Conservation (phyloP, 2,797 vertebrate species). For the Pyrocephalus nanus region DNA sequence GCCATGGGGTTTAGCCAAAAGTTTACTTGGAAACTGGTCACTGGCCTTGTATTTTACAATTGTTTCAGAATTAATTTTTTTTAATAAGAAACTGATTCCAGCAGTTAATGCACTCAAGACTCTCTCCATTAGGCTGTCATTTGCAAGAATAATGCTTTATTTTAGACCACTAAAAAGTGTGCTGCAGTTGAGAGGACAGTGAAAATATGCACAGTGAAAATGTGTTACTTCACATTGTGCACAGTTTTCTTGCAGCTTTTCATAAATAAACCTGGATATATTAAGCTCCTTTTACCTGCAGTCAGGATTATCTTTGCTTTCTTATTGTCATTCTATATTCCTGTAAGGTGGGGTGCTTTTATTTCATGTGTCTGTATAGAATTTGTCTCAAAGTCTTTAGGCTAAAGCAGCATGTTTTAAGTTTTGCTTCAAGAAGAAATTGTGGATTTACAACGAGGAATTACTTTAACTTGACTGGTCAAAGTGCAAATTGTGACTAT, state of each 20-base stretch:
- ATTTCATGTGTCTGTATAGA: neutral
- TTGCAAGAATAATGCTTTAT: neutral
- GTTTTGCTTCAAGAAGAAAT: neutral
- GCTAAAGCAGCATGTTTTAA: neutral
- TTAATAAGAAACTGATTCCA: neutral
- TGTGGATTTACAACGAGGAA: neutral
- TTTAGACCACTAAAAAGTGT: neutral
- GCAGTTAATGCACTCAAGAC: neutral
- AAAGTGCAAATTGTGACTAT: neutral
- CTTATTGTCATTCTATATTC: neutral
- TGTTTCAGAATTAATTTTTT: neutral
- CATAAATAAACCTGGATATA: neutral
- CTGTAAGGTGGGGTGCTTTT: neutral
- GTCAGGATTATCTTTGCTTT: neutral
- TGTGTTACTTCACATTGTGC: neutral
- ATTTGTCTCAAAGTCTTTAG: neutral
- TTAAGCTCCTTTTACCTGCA: neutral
- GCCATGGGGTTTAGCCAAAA: neutral
- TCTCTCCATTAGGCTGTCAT: too few relatives aligned
- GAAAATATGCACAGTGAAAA: neutral
- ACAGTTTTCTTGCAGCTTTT: neutral
- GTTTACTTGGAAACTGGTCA: neutral
- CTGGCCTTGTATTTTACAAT: neutral
- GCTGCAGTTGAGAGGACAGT: neutral
- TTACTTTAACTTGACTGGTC: neutral